Evolutionary conservation across 1,140 invertebrate genomes (phyloP), one percentile per base, ranked within the genome.

Genomic region (Danaus plexippus): DNA sequence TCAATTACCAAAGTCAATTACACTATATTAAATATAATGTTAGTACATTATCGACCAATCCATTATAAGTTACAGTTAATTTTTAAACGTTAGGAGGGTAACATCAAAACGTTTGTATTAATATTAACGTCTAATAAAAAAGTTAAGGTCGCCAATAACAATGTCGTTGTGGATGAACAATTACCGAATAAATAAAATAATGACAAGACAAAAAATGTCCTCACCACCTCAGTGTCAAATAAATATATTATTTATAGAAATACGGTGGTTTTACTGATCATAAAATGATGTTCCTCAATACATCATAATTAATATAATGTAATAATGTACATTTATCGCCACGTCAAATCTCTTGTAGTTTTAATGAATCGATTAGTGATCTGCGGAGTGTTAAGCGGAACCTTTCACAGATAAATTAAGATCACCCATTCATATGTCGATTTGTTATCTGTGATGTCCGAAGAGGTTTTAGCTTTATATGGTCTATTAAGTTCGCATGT

Each of bases 361-460:
- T 69, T 73, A 73, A 74, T 72, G 72, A 80, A 77, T 79, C 75
- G 76, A 80, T 82, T 82, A 82, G 68, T 66, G 45, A 61, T 67
- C 70, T 74, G 69, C 61, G 42, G 64, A 75, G 70, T 83, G 73
- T 83, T 80, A 78, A 75, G 69, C 75, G 76, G 74, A 72, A 78
- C 75, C 71, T 76, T 75, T 77, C 76, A 74, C 64, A 72, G 73
- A 77, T 81, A 82, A 82, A 84, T 85, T 82, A 85, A 81, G 76
- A 84, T 78, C 77, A 78, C 75, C 82, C 73, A 86, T 86, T 84
- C 80, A 86, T 75, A 67, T 65, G 80, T 82, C 75, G 63, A 69
- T 67, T 54, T 63, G 59, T 80, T 82, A 80, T 78, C 79, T 67
- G 63, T 64, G 49, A 13, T 59, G 77, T 80, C 73, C 68, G 73